Conservation (phyloP, 2,113 vertebrate species). For the Hydropotes inermis region DNA sequence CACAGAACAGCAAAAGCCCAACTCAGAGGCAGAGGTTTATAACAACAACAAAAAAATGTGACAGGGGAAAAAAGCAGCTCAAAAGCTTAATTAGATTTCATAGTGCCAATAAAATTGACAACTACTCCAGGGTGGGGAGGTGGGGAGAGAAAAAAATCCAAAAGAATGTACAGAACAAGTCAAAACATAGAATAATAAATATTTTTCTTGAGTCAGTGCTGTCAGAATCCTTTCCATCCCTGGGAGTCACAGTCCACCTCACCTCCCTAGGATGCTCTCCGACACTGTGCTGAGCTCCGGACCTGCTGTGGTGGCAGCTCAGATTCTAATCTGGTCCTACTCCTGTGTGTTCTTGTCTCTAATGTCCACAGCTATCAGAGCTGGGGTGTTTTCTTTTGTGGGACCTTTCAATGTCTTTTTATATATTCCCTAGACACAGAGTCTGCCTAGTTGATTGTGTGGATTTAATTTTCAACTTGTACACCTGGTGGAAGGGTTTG, state of each 20-base stretch:
- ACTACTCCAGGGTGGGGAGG: accelerated
- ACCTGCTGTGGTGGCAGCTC: background rate
- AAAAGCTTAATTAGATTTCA: background rate
- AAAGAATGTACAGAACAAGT: background rate
- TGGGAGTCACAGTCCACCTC: background rate
- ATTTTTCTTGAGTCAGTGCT: background rate
- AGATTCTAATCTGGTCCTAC: background rate
- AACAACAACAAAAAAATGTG: background rate
- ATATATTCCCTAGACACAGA: background rate
- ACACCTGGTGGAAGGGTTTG: background rate
- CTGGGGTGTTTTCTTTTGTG: background rate
- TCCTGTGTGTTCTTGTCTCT: background rate
- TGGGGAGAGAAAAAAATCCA: background rate
- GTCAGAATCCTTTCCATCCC: background rate
- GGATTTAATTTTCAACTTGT: background rate
- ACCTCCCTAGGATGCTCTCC: background rate
- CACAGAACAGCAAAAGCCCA: background rate
- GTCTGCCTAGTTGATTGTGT: background rate
- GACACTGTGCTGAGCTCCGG: background rate
- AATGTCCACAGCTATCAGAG: background rate
- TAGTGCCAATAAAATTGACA: background rate
- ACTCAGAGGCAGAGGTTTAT: background rate
- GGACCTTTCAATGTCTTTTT: background rate
- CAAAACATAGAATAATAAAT: background rate
- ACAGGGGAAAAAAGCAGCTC: background rate